Percentiles rank a stretch among this genome's conserved stretches.
These are phyloP conservation scores for Unio delphinus DNA, from an alignment of 2,888 invertebrate genomes.

Conservation along the genomic window DNA sequence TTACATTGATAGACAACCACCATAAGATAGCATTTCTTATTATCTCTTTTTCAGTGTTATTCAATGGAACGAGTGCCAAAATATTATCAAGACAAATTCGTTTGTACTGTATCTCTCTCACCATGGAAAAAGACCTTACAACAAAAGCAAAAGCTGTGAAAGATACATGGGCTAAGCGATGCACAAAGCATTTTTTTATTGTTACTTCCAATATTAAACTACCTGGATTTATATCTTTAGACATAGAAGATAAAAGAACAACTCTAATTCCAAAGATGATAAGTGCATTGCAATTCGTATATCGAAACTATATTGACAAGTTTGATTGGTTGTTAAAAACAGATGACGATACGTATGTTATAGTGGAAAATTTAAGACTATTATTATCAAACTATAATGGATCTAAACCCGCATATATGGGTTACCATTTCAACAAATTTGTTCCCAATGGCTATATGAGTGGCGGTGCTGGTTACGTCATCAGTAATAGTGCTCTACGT, in stretches of 20 bases:
- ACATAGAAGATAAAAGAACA: conserved; percentile 18
- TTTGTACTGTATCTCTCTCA: conserved; percentile 96
- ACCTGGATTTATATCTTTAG: conserved; percentile 63
- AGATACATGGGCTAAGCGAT: conserved; percentile 94
- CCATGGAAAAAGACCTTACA: conserved; percentile 88
- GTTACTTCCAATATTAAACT: conserved; percentile 74
- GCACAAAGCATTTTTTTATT: conserved; percentile 71
- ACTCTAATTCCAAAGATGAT: conserved; percentile 97
- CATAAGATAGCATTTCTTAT: too few species aligned
- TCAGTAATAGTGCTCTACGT: conserved; percentile 82
- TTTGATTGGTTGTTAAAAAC: conserved; percentile 98
- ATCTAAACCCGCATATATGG: conserved; percentile 85
- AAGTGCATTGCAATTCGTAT: conserved; percentile 89
- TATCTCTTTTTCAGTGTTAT: too few species aligned
- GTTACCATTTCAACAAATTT: conserved; percentile 57
- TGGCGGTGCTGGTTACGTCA: conserved; percentile 79
- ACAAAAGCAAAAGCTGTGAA: conserved; percentile 91
- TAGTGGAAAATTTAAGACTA: conserved; percentile 93
- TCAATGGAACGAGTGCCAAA: too few species aligned
- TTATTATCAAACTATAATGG: conserved; percentile 85
- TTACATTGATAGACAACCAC: too few species aligned
- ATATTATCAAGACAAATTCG: conserved; percentile 77
- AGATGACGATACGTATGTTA: conserved; percentile 97
- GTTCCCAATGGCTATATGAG: conserved; percentile 72
- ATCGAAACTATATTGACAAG: conserved; percentile 84